phyloP scores from a whole-genome alignment of 2,113 vertebrate genomes.

The Zosterops japonicus region DNA sequence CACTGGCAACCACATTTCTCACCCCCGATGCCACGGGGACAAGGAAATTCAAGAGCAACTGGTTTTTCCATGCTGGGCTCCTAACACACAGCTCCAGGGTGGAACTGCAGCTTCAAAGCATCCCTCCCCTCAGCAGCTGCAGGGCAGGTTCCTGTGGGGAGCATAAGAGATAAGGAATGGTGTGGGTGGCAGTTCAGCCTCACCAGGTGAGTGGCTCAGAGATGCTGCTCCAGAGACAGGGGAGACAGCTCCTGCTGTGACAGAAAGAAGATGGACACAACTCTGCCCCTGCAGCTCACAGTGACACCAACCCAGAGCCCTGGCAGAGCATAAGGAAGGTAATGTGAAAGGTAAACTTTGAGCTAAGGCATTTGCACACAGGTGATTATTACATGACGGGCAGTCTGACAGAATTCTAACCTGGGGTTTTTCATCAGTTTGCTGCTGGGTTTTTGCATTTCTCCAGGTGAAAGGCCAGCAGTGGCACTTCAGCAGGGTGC shows the following conservation, averaged over 20 bases:
- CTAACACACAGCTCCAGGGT: neutral
- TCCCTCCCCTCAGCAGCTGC: neutral
- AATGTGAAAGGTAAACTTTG: accelerated
- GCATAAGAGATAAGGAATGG: neutral
- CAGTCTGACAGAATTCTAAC: neutral
- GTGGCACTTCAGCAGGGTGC: neutral
- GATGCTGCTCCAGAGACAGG: neutral
- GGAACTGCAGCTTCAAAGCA: slow-evolving; percentile 30
- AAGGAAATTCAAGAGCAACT: slow-evolving; percentile 47
- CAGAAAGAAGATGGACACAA: neutral
- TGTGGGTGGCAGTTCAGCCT: neutral
- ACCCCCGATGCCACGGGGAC: accelerated
- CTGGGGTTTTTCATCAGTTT: neutral
- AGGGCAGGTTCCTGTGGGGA: neutral
- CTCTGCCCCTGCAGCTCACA: neutral
- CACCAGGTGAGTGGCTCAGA: neutral
- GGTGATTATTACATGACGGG: neutral
- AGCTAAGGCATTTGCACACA: neutral
- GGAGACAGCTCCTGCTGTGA: neutral
- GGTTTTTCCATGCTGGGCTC: slow-evolving; percentile 29
- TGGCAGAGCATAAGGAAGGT: neutral
- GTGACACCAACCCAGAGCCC: accelerated
- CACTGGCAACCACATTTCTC: neutral
- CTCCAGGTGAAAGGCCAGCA: neutral
- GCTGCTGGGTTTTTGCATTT: neutral